Conservation (phyloP, 1,140 invertebrate species). For the Sinella curviseta region DNA sequence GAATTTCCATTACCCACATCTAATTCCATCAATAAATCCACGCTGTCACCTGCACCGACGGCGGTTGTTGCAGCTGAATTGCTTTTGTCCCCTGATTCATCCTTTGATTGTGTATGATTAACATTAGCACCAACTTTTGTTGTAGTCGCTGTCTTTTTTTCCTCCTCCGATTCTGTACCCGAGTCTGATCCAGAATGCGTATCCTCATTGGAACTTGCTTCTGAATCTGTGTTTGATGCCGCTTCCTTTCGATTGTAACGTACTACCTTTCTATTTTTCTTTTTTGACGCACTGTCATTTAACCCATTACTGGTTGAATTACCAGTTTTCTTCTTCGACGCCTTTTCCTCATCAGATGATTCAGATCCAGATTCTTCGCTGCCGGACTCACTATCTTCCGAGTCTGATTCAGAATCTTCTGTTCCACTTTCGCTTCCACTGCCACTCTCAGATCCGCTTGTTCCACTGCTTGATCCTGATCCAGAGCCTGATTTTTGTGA, state of each 20-base stretch:
- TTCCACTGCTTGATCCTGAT: constrained; percentile 9
- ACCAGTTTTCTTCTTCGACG: not conserved
- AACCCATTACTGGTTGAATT: not conserved
- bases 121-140: no score
- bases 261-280: constrained; percentile 14
- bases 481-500: constrained; percentile 45
- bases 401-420: constrained; percentile 35
- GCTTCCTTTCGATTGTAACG: not conserved
- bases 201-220: not conserved
- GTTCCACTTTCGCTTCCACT: constrained; percentile 38
- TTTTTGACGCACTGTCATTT: not conserved
- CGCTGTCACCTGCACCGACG: constrained; percentile 50
- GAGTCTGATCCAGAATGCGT: not conserved
- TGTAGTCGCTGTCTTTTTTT: constrained; percentile 55
- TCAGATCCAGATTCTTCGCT: constrained; percentile 7
- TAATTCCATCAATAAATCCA: not conserved
- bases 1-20: not conserved
- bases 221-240: not conserved
- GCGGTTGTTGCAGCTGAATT: constrained; percentile 65
- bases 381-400: constrained; percentile 47
- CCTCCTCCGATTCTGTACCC: constrained; percentile 47
- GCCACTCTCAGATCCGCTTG: constrained; percentile 31
- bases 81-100: not conserved
- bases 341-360: not conserved
- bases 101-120: not conserved